Conservation (phyloP, 1,140 invertebrate species). For the Parasteatoda tepidariorum region DNA sequence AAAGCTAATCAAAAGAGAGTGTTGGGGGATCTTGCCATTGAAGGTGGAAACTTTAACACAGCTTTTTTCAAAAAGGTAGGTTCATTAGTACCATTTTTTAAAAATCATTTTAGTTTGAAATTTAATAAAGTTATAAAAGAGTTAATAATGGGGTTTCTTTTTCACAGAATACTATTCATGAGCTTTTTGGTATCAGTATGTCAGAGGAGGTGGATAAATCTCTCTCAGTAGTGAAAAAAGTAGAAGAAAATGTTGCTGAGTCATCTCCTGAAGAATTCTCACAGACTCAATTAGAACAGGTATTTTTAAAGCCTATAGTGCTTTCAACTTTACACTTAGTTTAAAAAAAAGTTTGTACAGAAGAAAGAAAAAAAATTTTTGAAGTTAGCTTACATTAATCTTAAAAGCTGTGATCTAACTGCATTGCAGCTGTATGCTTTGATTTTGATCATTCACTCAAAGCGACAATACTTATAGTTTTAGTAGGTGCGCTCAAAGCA, state of each 20-base stretch:
- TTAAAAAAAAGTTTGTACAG: too few species aligned
- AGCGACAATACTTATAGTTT: too few species aligned
- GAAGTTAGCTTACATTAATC: neutral
- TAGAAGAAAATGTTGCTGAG: neutral
- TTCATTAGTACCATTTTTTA: neutral
- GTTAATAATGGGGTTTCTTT: neutral
- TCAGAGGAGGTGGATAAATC: neutral
- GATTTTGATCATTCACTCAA: too few species aligned
- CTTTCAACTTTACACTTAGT: too few species aligned
- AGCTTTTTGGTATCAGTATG: constrained; percentile 86
- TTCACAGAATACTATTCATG: constrained; percentile 86
- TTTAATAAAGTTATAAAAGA: too few species aligned
- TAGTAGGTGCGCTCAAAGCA: too few species aligned
- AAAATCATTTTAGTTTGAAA: neutral
- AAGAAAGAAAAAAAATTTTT: neutral
- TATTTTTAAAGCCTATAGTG: too few species aligned
- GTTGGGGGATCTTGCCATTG: constrained; percentile 96
- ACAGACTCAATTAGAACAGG: constrained; percentile 38
- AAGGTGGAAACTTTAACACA: constrained; percentile 98
- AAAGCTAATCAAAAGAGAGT: constrained; percentile 98
- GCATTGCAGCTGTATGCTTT: too few species aligned
- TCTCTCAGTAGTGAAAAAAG: constrained; percentile 24
- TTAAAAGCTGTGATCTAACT: neutral
- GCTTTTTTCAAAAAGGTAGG: constrained; percentile 85
- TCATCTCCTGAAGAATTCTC: constrained; percentile 15